Evolutionary conservation across 2,797 vertebrate genomes (phyloP).

Genomic region (Mormyrops attenuatus): DNA sequence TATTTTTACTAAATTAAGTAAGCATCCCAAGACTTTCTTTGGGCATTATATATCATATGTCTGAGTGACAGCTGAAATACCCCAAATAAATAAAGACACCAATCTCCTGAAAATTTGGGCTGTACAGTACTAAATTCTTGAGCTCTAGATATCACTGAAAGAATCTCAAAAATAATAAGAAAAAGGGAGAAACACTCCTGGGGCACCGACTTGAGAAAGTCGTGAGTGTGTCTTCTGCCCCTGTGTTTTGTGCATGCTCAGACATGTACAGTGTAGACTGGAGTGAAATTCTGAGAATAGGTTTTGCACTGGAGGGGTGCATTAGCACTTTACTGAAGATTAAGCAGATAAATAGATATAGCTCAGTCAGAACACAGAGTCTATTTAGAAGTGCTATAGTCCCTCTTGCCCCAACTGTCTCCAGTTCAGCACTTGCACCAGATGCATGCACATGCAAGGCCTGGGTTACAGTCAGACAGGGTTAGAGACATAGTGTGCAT

Average conservation of each 20-base stretch:
- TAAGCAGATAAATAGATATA: background rate
- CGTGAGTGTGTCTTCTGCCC: background rate
- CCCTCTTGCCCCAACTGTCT: background rate
- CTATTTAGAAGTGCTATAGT: background rate
- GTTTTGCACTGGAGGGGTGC: background rate
- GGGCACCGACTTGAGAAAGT: background rate
- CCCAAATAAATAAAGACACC: too few species aligned
- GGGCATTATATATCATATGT: too few species aligned
- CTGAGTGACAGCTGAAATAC: too few species aligned
- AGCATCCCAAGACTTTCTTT: too few species aligned
- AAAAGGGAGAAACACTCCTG: background rate
- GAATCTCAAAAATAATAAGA: too few species aligned
- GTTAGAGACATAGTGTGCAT: background rate
- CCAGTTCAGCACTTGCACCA: background rate
- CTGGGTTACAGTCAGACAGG: background rate
- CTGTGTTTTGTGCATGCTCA: background rate
- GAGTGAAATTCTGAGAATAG: background rate
- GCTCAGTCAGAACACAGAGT: background rate
- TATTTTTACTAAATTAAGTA: too few species aligned
- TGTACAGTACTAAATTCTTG: too few species aligned
- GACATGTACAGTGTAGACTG: background rate
- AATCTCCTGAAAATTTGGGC: too few species aligned
- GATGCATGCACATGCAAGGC: background rate
- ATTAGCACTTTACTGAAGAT: background rate
- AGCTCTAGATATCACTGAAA: too few species aligned